Base-by-base conservation (phyloP, 2,888 invertebrate genomes). In the Plebejus argus region DNA sequence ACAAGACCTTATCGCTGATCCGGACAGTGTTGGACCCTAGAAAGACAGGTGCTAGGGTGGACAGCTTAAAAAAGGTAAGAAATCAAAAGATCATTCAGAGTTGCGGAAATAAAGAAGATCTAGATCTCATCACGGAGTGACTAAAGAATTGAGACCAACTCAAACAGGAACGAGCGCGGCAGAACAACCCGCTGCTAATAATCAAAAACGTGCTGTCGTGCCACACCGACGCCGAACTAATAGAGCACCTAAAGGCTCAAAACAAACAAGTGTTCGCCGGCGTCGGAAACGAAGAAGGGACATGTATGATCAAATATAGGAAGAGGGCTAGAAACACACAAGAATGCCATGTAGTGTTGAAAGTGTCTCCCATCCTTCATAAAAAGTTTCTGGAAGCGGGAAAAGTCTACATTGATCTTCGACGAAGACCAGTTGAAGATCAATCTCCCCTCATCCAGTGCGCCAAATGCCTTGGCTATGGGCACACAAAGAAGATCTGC, bases 361-460 rank as follows among this genome's bases (percentile, higher is more conserved):
- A 49, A 15, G 72, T 72, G 39, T 18, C 39, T n/a, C 72, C 72
- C 0, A 8, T 23, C 7, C 45, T 74, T 3, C 49, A 49, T 12
- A 49, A 74, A 7, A 39, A 72, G 6, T 12, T 78, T 3, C 61
- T 76, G 15, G 71, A 39, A 33, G 76, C 76, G 2, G 78, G 76
- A 20, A 76, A 53, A 10, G 2, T 81, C 1, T 78, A 80, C 28
- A 76, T 81, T 0, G 79, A 76, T 35, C 74, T 80, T 10, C 79
- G 79, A 20, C 58, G 76, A 5, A 49, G 76, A 0, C 5, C n/a
- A 3, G 78, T 80, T 0, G 79, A 18, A 2, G 80, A 81, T 35
- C 79, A 81, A 15, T 78, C 80, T 0, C 79, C 79, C 0, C 76
- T 79, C 1, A 72, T 79, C 5, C 81, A 81, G 71, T 81, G 81